Conservation (phyloP, 2,888 invertebrate species). For the Aproaerema taeniolella region DNA sequence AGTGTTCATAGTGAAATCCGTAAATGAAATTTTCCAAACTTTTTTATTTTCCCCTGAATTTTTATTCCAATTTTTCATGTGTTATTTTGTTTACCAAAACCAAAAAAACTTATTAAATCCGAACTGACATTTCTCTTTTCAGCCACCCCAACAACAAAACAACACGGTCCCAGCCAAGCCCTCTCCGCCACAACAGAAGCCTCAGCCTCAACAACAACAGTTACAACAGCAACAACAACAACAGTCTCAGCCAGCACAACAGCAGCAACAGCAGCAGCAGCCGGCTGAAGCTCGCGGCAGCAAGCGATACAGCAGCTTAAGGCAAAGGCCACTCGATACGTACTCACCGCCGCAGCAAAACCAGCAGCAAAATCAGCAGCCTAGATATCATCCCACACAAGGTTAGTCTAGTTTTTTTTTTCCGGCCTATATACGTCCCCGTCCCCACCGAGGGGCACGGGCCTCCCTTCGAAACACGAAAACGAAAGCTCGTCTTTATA, state of each 20-base stretch:
- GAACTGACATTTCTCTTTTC: too few relatives aligned
- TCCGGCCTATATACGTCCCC: background rate
- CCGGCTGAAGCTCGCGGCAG: constrained; percentile 49
- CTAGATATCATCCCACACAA: too few relatives aligned
- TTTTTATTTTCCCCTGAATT: too few relatives aligned
- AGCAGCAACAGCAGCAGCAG: constrained; percentile 37
- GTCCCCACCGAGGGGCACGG: background rate
- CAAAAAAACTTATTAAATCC: too few relatives aligned
- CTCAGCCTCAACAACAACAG: constrained; percentile 39
- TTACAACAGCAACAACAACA: constrained; percentile 34
- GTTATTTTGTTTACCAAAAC: too few relatives aligned
- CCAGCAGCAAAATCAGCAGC: constrained; percentile 31
- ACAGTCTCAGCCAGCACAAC: constrained; percentile 28
- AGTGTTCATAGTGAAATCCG: too few relatives aligned
- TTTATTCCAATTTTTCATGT: too few relatives aligned
- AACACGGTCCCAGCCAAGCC: constrained; percentile 36
- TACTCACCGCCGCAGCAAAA: constrained; percentile 51
- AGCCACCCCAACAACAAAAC: constrained; percentile 33
- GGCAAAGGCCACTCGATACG: constrained; percentile 78
- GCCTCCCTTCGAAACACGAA: background rate
- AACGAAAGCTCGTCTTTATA: too few relatives aligned
- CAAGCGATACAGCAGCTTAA: constrained; percentile 75
- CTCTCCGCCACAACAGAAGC: constrained; percentile 29
- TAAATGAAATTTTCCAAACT: too few relatives aligned
- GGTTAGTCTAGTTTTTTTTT: too few relatives aligned